Conservation (phyloP, 2,888 invertebrate genomes). For the Polyploca ridens region DNA sequence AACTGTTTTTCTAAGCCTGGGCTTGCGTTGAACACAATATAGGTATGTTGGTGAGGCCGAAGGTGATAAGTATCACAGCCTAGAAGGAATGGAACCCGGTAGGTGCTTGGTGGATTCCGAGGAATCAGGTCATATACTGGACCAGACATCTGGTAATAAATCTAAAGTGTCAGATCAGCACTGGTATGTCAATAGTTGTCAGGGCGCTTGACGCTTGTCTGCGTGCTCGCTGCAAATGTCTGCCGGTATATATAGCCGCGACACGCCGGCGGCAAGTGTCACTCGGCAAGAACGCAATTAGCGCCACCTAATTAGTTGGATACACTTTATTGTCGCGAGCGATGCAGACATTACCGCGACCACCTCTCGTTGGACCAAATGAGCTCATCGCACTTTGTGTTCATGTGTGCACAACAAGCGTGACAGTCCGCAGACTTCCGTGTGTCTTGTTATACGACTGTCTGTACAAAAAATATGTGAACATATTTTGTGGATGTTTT, state of each 20-base stretch:
- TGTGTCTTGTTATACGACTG: neutral
- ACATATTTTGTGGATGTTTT: neutral
- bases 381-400: neutral
- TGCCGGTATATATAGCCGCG: conserved; percentile 2
- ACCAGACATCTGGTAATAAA: neutral
- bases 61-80: no score
- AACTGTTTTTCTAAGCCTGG: no score
- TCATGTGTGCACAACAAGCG: neutral
- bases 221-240: neutral
- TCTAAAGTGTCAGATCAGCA: neutral
- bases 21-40: no score
- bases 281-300: neutral
- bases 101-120: neutral
- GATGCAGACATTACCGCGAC: neutral
- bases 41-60: no score
- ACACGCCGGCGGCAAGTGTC: neutral
- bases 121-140: neutral
- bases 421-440: conserved; percentile 2
- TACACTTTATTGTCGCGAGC: neutral
- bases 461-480: neutral
- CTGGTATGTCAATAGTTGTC: neutral
- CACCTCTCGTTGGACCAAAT: neutral
- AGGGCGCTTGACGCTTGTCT: neutral
- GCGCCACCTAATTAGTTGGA: conserved; percentile 4
- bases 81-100: no score